phyloP scores from a whole-genome alignment of 1,140 invertebrate genomes.

The Drosophila sp. region DNA sequence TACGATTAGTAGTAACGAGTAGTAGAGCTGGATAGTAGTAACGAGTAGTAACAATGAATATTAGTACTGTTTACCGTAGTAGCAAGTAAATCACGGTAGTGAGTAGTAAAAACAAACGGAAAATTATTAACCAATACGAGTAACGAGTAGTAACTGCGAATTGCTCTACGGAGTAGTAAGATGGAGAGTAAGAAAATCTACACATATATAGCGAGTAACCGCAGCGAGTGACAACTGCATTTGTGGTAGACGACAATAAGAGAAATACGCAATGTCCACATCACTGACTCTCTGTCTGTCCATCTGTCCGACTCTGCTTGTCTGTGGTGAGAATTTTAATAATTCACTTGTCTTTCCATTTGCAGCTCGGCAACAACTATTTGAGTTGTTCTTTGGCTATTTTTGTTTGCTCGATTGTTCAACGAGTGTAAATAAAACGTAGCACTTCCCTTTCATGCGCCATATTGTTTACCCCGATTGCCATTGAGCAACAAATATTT shows the following conservation, averaged over 20 bases:
- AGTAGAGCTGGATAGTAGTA: background rate
- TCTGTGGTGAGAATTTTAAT: slow-evolving; percentile 44
- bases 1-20: background rate
- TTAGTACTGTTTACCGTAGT: too few relatives aligned
- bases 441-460: slow-evolving; percentile 51
- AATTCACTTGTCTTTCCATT: slow-evolving; percentile 50
- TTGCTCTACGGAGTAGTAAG: background rate
- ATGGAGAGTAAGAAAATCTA: background rate
- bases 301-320: background rate
- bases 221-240: background rate
- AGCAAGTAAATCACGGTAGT: too few relatives aligned
- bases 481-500: slow-evolving; percentile 68
- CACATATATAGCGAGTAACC: background rate
- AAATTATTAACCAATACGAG: background rate
- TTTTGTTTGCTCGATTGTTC: slow-evolving; percentile 71
- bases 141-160: background rate
- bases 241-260: background rate
- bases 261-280: too few relatives aligned
- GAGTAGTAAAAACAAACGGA: too few relatives aligned
- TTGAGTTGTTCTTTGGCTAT: slow-evolving; percentile 39
- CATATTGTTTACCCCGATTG: slow-evolving; percentile 56
- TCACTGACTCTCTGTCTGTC: too few relatives aligned
- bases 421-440: slow-evolving; percentile 70
- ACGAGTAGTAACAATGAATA: background rate
- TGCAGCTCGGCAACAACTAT: slow-evolving; percentile 22